Conservation (phyloP, 2,113 vertebrate species). For the Ariopsis seemanni region DNA sequence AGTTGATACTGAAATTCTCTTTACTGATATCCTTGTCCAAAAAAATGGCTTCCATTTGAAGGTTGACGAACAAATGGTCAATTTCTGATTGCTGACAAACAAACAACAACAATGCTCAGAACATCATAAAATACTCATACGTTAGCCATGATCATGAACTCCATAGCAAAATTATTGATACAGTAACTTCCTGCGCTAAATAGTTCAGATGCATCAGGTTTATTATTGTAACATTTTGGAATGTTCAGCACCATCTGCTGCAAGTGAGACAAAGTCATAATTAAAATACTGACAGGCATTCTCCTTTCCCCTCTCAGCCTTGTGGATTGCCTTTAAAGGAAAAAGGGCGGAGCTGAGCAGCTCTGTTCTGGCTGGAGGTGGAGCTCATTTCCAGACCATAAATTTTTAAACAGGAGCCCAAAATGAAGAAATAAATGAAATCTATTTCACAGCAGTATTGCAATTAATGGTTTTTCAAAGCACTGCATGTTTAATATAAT, state of each 20-base stretch:
- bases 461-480: neutral
- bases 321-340: neutral
- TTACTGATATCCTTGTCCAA: conserved; percentile 79
- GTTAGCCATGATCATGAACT: neutral
- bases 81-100: conserved; percentile 75
- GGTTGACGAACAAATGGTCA: conserved; percentile 78
- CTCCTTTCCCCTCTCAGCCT: neutral
- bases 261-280: neutral
- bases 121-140: neutral
- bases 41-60: conserved; percentile 75
- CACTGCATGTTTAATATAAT: neutral
- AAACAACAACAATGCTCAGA: neutral
- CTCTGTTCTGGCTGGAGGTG: neutral
- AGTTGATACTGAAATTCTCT: conserved; percentile 80
- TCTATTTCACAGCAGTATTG: neutral
- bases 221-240: neutral
- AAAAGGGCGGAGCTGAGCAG: neutral
- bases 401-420: neutral
- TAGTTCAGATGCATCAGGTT: neutral
- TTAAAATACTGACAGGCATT: neutral
- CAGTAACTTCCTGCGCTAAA: no score
- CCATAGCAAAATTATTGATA: neutral
- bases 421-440: neutral
- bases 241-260: neutral
- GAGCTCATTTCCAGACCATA: neutral